Conservation (phyloP, 2,888 invertebrate species). For the Drosophila helvetica region DNA sequence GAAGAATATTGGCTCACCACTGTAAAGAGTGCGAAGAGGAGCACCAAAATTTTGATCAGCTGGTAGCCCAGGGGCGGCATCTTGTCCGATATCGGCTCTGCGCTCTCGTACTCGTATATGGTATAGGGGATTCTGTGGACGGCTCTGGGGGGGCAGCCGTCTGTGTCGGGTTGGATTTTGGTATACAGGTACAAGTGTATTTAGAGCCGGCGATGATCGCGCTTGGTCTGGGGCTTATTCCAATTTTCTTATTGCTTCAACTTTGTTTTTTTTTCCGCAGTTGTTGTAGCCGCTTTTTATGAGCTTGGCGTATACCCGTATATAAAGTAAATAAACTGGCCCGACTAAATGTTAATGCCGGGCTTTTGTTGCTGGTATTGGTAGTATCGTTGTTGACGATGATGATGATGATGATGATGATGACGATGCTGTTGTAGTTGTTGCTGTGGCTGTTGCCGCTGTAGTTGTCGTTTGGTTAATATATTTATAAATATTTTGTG, state of each 20-base stretch:
- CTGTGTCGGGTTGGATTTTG: conserved; percentile 34
- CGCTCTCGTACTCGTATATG: not conserved
- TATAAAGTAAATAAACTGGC: conserved; percentile 71
- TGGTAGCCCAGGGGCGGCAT: conserved; percentile 65
- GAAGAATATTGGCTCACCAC: conserved; percentile 49
- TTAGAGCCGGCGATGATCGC: conserved; percentile 12
- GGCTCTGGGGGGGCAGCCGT: conserved; percentile 23
- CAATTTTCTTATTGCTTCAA: conserved; percentile 18
- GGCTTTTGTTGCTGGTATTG: conserved; percentile 50
- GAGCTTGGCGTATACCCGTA: conserved; percentile 43
- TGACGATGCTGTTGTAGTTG: conserved; percentile 37
- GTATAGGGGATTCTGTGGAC: conserved; percentile 25
- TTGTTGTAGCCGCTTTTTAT: conserved; percentile 26
- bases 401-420: too few species aligned
- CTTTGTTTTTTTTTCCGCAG: conserved; percentile 14
- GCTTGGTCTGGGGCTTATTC: conserved; percentile 4
- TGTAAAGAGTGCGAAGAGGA: conserved; percentile 62
- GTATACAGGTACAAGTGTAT: conserved; percentile 6
- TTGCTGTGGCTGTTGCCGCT: conserved; percentile 43
- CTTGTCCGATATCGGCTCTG: conserved; percentile 12
- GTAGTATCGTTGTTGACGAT: conserved; percentile 9
- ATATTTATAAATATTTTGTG: conserved; percentile 54
- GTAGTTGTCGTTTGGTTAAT: conserved; percentile 31
- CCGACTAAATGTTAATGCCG: conserved; percentile 69
- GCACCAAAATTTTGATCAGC: conserved; percentile 58